Base-by-base conservation (phyloP, 2,113 vertebrate species). In the Pleuronectes platessa region DNA sequence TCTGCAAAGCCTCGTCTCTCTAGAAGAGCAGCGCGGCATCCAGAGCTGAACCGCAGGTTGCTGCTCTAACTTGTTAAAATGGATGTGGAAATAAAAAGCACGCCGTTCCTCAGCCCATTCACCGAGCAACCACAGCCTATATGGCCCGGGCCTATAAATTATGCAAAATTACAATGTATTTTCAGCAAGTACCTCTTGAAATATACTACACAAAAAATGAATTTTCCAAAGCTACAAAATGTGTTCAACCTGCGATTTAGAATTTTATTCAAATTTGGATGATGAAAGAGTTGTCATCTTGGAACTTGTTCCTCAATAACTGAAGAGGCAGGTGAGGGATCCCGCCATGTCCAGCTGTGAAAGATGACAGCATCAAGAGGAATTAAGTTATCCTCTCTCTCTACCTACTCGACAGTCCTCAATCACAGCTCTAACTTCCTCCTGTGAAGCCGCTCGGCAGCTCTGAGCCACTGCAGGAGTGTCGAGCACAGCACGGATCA, bases 381-480 rank as follows among this genome's bases (percentile, higher is more conserved):
- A 59, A 42, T 51, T 62, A n/a, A 66, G 12, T 27, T 18, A 81
- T 6, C 27, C 58, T 17, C 27, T 58, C 45, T 15, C 15, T 75
- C 63, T 64, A 45, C 58, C 26, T 5, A 47, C 42, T 76, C 49
- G 21, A 26, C 55, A 45, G 53, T n/a, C 64, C 75, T 76, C 24
- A 63, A 79, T 65, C 64, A 37, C 2, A 1, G 54, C 31, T 45
- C 47, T 11, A 3, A 14, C 47, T 20, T 70, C 47, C 72, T 54
- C 71, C 18, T 51, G 58, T 63, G 74, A 62, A 61, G 37, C 69
- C 56, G 63, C 64, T 71, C 59, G 61, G 56, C 62, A 54, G 45
- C 45, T 54, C 47, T 60, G 53, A 69, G 67, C 49, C 47, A 62
- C 66, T 70, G 64, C 31, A 53, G 45, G 49, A 65, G 53, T 77